Base-by-base conservation (phyloP, 1,140 invertebrate species). In the Zophobas atratus region DNA sequence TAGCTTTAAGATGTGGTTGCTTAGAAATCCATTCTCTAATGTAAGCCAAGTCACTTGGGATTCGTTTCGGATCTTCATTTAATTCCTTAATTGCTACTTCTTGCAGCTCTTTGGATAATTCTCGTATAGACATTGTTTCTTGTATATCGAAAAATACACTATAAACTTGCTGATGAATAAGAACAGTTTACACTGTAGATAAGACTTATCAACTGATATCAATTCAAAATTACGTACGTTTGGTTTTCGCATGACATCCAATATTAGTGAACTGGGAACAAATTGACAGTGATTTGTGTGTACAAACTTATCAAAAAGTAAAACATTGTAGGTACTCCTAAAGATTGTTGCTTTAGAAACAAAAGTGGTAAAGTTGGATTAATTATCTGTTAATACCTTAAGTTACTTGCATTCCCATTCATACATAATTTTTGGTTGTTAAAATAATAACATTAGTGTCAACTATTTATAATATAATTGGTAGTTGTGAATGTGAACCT, bases 401-500 rank as follows among this genome's bases (percentile, higher is more conserved):
- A 99, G 87, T 98, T 98, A 67, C 95, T 94, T 0, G 97, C 95
- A 87, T 99, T 98, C 2, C 97, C 96, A 77, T 20, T 96, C 95
- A 83, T 95, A 96, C 80, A 92, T 92, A 1, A 99, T 91, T 85
- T 95, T 96, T 8, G 97, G 97, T 8, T 97, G 95, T 93, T 97
- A 89, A 67, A 90, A 76, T 35, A 53, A 5, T 49, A 6, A 35
- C 41, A 20, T 4, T 0, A 1, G 33, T 73, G 46, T n/a, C 43
- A 32, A 56, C 6, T 39, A 41, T 41, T 1, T 1, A 51, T 39
- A 36, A 38, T 20, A 20, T 20, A 70, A 38, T 51, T 94, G 91
- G 97, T 97, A 99, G 85, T 97, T 76, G 97, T 91, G 72, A 93
- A 90, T 87, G 97, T 97, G 87, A 98, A 99, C 97, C 97, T 99